A percentile compares a stretch with the other conserved stretches of the same genome.
These are phyloP conservation scores for Lasioglossum albipes DNA, from an alignment of 1,140 invertebrate species.

Conservation along the genomic window DNA sequence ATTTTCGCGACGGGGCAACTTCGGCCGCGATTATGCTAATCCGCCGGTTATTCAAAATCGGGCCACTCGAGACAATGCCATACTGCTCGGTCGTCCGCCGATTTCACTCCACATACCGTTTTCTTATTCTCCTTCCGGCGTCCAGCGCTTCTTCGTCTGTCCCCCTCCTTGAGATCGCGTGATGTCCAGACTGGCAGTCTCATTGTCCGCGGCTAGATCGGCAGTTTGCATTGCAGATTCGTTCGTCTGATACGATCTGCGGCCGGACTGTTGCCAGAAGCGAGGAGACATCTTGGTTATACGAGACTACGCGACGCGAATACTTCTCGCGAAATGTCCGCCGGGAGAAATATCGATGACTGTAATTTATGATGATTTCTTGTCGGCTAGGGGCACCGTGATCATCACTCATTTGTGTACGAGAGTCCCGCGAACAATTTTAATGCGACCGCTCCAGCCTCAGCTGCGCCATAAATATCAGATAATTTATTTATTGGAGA, in stretches of 20 bases:
- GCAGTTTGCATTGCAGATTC: constrained; percentile 65
- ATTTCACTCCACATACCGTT: constrained; percentile 37
- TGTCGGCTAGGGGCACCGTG: no score
- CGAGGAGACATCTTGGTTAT: constrained; percentile 24
- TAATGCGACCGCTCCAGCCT: no score
- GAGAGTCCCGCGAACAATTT: no score
- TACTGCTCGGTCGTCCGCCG: constrained; percentile 14
- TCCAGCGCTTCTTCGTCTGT: neutral
- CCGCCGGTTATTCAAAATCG: no score
- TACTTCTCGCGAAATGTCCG: constrained; percentile 14
- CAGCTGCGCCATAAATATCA: no score
- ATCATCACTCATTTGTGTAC: no score
- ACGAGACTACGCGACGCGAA: constrained; percentile 33
- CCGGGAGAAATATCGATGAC: neutral
- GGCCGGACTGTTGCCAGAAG: constrained; percentile 41
- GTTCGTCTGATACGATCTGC: constrained; percentile 50
- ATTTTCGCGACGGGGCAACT: no score
- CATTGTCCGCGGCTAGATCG: constrained; percentile 51
- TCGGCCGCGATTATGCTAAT: no score
- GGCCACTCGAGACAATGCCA: constrained; percentile 20
- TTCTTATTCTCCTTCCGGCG: constrained; percentile 4
- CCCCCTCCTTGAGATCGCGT: constrained; percentile 39
- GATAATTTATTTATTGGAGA: no score
- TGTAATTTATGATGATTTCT: constrained; percentile 4
- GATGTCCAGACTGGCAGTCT: constrained; percentile 44